phyloP scores from a whole-genome alignment of 2,888 invertebrate genomes.

The Synergus laeviventris region DNA sequence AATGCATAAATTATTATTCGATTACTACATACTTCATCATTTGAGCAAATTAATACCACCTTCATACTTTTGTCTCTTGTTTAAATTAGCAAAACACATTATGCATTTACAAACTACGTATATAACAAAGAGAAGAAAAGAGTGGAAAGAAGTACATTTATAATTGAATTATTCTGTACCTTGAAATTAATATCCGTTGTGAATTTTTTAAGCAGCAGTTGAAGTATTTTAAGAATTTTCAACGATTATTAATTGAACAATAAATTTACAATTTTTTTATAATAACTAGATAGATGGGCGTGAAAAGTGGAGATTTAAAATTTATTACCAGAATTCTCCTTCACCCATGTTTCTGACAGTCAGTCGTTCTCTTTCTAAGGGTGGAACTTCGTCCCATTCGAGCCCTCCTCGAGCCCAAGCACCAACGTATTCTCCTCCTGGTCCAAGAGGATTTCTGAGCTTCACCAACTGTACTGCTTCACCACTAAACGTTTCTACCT shows the following conservation, averaged over 20 bases:
- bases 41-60: background rate
- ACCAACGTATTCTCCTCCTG: slow-evolving; percentile 82
- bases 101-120: background rate
- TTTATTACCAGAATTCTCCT: slow-evolving; percentile 84
- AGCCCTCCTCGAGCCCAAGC: slow-evolving; percentile 83
- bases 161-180: background rate
- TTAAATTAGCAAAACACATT: background rate
- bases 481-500: slow-evolving; percentile 85
- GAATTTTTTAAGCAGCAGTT: background rate
- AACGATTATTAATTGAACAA: background rate
- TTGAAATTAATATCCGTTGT: background rate
- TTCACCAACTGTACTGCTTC: slow-evolving; percentile 85
- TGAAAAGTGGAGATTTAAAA: slow-evolving; percentile 45
- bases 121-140: background rate
- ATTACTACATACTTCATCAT: background rate
- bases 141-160: slow-evolving; percentile 8
- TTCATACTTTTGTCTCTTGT: slow-evolving; percentile 11
- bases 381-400: slow-evolving; percentile 87
- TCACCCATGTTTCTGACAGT: slow-evolving; percentile 81
- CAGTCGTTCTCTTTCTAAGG: slow-evolving; percentile 85
- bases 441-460: slow-evolving; percentile 83
- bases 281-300: background rate
- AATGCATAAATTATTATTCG: background rate
- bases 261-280: slow-evolving; percentile 1
- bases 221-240: background rate